These are phyloP conservation scores for Paedocypris micromegethes DNA, from an alignment of 2,797 vertebrate genomes.

Conservation along the genomic window DNA sequence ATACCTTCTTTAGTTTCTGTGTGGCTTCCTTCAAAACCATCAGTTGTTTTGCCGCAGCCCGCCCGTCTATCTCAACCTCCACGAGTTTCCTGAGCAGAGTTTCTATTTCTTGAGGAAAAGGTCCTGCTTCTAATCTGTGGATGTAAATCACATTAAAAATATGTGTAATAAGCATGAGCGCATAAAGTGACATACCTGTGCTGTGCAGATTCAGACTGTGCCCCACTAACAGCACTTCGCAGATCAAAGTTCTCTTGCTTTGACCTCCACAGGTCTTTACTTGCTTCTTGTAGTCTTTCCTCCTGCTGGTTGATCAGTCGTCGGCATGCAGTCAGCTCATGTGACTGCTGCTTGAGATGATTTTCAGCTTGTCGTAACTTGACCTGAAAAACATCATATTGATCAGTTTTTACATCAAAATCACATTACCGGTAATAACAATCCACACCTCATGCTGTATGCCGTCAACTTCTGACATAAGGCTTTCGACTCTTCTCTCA, in stretches of 20 bases:
- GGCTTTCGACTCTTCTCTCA: slow-evolving; percentile 73
- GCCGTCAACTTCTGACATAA: slow-evolving; percentile 69
- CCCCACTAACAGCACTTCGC: slow-evolving; percentile 68
- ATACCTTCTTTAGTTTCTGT: slow-evolving; percentile 70
- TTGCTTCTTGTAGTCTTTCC: slow-evolving; percentile 70
- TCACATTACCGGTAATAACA: neutral
- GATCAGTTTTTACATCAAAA: slow-evolving; percentile 6
- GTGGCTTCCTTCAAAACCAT: slow-evolving; percentile 73
- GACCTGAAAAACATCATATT: slow-evolving; percentile 42
- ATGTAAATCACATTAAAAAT: slow-evolving; percentile 2
- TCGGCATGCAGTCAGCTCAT: slow-evolving; percentile 59
- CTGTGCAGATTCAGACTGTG: slow-evolving; percentile 67
- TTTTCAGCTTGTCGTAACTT: slow-evolving; percentile 49
- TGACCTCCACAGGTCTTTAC: slow-evolving; percentile 70
- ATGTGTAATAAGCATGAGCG: too few species aligned
- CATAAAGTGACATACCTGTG: slow-evolving; percentile 53
- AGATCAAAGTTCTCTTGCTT: slow-evolving; percentile 71
- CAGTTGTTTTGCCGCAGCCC: slow-evolving; percentile 82
- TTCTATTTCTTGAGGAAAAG: slow-evolving; percentile 69
- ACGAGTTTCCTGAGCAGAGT: slow-evolving; percentile 77
- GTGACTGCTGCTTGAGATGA: slow-evolving; percentile 56
- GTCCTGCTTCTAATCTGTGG: slow-evolving; percentile 68
- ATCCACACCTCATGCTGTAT: slow-evolving; percentile 69
- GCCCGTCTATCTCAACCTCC: slow-evolving; percentile 83
- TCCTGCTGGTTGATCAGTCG: slow-evolving; percentile 70